These are phyloP conservation scores for Himalopsyche tibetana DNA, from an alignment of 2,888 invertebrate genomes.

Conservation along the genomic window DNA sequence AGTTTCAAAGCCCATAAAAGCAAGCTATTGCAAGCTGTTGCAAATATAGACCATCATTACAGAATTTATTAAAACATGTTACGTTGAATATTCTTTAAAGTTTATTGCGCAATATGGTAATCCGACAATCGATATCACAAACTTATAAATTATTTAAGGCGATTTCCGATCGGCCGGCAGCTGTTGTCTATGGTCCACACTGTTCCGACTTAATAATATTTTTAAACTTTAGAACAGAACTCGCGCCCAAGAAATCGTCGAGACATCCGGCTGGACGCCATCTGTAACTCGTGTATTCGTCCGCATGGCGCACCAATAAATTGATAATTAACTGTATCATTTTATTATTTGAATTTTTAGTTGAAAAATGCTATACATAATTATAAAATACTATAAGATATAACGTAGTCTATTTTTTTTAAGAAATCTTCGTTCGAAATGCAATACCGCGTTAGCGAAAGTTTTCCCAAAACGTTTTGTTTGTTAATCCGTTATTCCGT, in stretches of 20 bases:
- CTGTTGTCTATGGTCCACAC: slow-evolving; percentile 8
- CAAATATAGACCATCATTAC: not conserved
- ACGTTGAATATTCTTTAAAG: not conserved
- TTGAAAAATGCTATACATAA: too few species aligned
- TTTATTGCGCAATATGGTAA: slow-evolving; percentile 17
- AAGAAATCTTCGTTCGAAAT: too few species aligned
- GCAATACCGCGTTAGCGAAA: too few species aligned
- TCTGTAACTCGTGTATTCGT: not conserved
- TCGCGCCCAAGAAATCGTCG: slow-evolving; percentile 4
- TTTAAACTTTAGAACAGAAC: not conserved
- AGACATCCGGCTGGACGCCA: slow-evolving; percentile 23
- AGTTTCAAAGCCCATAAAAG: slow-evolving; percentile 2
- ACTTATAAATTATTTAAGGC: slow-evolving; percentile 36
- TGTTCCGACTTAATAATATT: not conserved
- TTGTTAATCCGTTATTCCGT: too few species aligned
- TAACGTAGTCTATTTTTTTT: too few species aligned
- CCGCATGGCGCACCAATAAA: not conserved
- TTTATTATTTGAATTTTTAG: not conserved
- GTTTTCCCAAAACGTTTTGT: too few species aligned
- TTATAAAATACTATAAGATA: too few species aligned
- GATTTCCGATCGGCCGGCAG: slow-evolving; percentile 19
- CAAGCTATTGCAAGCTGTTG: slow-evolving; percentile 10
- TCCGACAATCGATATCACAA: not conserved
- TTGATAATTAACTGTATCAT: not conserved
- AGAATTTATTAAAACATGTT: not conserved